Percentiles rank a stretch among this genome's conserved stretches.
Conservation (phyloP, 1,140 invertebrate genomes). For the Drosophila biarmipes region DNA sequence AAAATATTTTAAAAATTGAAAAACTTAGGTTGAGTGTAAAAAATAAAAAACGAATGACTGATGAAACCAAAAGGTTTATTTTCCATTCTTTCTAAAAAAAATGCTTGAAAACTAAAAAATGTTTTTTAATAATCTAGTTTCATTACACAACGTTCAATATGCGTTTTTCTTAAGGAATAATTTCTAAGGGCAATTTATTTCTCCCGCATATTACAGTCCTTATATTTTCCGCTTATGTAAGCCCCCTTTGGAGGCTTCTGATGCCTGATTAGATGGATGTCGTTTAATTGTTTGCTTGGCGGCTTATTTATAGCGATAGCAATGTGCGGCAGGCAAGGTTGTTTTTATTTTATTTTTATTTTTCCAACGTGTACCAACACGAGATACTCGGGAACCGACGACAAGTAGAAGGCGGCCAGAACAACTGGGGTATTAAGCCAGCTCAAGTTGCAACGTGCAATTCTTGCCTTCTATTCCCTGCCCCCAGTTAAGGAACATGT, state of each 20-base stretch:
- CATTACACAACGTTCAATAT: too few relatives aligned
- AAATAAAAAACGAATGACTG: too few relatives aligned
- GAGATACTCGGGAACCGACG: constrained; percentile 21
- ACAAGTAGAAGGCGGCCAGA: constrained; percentile 8
- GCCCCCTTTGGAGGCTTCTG: constrained; percentile 19
- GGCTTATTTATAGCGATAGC: constrained; percentile 46
- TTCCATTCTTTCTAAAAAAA: too few relatives aligned
- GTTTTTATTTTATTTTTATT: constrained; percentile 13
- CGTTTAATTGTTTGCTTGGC: constrained; percentile 41
- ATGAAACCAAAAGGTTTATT: too few relatives aligned
- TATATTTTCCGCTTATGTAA: constrained; percentile 18
- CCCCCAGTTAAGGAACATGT: constrained; percentile 11
- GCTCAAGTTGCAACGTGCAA: constrained; percentile 35
- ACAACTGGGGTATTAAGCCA: constrained; percentile 19
- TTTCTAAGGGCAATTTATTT: background rate
- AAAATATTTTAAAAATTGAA: too few relatives aligned
- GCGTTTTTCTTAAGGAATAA: too few relatives aligned
- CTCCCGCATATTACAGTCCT: background rate
- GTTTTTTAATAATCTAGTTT: too few relatives aligned
- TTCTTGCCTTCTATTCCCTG: background rate
- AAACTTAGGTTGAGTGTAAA: too few relatives aligned
- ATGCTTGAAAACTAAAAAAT: too few relatives aligned
- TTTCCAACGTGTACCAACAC: constrained; percentile 35
- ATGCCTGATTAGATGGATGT: constrained; percentile 43
- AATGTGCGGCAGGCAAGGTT: constrained; percentile 29